phyloP scores from a whole-genome alignment of 1,140 invertebrate genomes.

The Sweltsa coloradensis region DNA sequence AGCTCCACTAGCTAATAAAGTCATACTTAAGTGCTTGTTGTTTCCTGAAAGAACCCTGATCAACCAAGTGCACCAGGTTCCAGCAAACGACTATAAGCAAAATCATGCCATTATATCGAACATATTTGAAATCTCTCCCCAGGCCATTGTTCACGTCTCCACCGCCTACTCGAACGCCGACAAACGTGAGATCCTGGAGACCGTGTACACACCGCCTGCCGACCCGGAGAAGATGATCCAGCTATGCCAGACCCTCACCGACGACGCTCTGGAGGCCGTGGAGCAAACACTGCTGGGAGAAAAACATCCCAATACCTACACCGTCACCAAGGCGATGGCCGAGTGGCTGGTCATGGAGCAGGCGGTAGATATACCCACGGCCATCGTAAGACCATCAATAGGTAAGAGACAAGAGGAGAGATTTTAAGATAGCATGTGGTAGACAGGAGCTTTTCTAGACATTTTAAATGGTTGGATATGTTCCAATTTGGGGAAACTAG shows the following conservation, averaged over 20 bases:
- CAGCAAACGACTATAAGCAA: too few relatives aligned
- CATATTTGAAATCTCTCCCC: constrained; percentile 16
- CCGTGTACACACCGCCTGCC: constrained; percentile 53
- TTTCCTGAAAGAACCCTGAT: background rate
- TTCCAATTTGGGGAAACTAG: too few relatives aligned
- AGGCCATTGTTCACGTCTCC: constrained; percentile 74
- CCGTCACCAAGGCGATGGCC: constrained; percentile 73
- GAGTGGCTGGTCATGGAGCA: constrained; percentile 58
- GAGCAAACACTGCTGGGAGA: constrained; percentile 40
- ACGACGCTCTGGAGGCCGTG: constrained; percentile 42
- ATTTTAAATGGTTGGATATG: too few relatives aligned
- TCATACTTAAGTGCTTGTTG: background rate
- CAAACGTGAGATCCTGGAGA: constrained; percentile 50
- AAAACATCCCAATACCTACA: constrained; percentile 79
- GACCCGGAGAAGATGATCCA: constrained; percentile 47
- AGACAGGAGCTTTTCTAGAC: too few relatives aligned
- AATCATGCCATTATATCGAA: background rate
- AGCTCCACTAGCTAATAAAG: background rate
- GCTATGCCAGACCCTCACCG: constrained; percentile 41
- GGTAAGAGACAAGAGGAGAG: too few relatives aligned
- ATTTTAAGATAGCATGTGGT: too few relatives aligned
- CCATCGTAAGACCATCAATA: constrained; percentile 87
- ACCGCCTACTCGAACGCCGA: constrained; percentile 81
- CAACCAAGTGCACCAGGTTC: too few relatives aligned
- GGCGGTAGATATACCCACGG: constrained; percentile 54